These are phyloP conservation scores for Leptatherina wallacei DNA, from an alignment of 2,797 vertebrate species.

Conservation along the genomic window DNA sequence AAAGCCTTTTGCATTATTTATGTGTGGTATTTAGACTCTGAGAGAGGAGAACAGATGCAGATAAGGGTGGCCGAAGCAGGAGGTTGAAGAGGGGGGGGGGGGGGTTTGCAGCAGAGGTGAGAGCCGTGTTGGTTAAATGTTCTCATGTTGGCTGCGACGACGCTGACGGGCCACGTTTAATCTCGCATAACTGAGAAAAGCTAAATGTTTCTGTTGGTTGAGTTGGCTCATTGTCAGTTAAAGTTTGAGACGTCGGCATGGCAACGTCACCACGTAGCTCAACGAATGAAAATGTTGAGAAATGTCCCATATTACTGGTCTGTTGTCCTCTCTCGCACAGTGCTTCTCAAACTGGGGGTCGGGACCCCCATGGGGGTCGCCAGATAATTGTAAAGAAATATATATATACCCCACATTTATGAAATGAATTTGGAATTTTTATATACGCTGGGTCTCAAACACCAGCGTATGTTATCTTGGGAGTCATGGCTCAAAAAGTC, in stretches of 20 bases:
- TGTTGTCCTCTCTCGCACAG: too few species aligned
- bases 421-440: too few species aligned
- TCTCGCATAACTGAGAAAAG: not conserved
- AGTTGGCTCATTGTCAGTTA: conserved; percentile 32
- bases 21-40: conserved; percentile 70
- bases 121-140: conserved; percentile 51
- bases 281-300: conserved; percentile 16
- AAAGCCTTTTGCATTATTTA: conserved; percentile 71
- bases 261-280: conserved; percentile 1
- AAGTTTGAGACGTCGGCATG: conserved; percentile 40
- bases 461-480: too few species aligned
- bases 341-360: too few species aligned
- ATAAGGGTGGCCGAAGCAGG: conserved; percentile 2
- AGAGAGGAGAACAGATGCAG: conserved; percentile 30
- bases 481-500: too few species aligned
- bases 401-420: too few species aligned
- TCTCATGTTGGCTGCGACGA: conserved; percentile 8
- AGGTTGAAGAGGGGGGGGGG: not conserved
- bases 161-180: conserved; percentile 9
- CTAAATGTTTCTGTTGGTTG: conserved; percentile 14
- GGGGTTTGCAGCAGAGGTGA: conserved; percentile 15
- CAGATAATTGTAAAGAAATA: too few species aligned
- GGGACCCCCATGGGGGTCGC: too few species aligned
- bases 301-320: too few species aligned
- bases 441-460: too few species aligned